phyloP scores from a whole-genome alignment of 2,113 vertebrate species.

The Chroicocephalus ridibundus region DNA sequence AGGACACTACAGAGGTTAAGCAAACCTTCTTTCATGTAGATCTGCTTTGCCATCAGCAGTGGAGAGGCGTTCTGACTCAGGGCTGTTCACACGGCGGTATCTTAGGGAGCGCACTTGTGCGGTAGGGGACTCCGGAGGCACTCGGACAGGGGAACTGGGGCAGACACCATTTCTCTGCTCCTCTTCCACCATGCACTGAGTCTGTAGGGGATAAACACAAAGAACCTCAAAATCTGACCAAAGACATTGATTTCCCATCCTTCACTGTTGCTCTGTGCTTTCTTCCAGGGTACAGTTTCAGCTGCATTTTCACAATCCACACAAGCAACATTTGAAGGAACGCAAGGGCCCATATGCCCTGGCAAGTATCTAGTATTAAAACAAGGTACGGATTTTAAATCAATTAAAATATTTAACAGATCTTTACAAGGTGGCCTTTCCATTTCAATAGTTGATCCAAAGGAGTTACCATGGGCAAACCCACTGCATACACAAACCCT shows the following conservation, averaged over 20 bases:
- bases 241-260: background rate
- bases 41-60: slow-evolving; percentile 88
- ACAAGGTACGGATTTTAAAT: background rate
- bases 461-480: background rate
- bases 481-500: background rate
- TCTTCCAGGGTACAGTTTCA: background rate
- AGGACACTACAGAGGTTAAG: background rate
- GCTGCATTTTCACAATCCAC: background rate
- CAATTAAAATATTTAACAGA: background rate
- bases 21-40: slow-evolving; percentile 87
- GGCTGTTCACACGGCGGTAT: slow-evolving; percentile 91
- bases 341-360: background rate
- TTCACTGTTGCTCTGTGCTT: background rate
- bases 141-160: slow-evolving; percentile 85
- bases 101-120: slow-evolving; percentile 87
- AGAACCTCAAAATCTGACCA: background rate
- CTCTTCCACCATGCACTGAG: slow-evolving; percentile 86
- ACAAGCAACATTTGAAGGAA: background rate
- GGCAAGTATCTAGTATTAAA: background rate
- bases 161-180: slow-evolving; percentile 87
- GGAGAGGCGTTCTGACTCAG: slow-evolving; percentile 89
- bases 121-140: slow-evolving; percentile 85
- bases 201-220: slow-evolving; percentile 58
- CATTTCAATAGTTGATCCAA: background rate
- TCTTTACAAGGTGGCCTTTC: background rate